These are phyloP conservation scores for Crambe crambe DNA, from an alignment of 37 sponge, comb jelly and placozoan species.

Conservation along the genomic window DNA sequence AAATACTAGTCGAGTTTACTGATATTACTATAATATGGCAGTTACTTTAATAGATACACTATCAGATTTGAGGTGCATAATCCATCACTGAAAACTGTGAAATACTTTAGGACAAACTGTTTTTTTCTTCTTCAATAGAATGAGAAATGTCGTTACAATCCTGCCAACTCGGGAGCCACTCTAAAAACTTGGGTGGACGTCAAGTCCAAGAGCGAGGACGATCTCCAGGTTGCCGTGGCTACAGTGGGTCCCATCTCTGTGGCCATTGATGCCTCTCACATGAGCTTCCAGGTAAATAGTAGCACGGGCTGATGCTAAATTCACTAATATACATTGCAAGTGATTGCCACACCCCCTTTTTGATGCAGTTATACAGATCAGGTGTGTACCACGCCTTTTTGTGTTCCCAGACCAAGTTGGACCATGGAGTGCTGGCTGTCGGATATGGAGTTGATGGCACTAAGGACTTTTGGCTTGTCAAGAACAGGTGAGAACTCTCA, in stretches of 20 bases:
- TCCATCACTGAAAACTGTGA: no score
- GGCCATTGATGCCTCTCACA: constrained; percentile 85
- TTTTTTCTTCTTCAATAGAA: no score
- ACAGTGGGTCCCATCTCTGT: constrained; percentile 88
- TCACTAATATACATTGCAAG: background rate
- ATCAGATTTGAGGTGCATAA: no score
- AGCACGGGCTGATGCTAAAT: no score
- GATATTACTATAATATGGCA: background rate
- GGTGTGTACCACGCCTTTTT: constrained; percentile 29
- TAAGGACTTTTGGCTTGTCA: constrained; percentile 67
- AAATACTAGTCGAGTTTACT: no score
- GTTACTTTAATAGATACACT: no score
- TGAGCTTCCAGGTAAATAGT: constrained; percentile 66
- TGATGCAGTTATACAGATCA: constrained; percentile 34
- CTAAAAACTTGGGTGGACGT: constrained; percentile 64
- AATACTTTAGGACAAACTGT: no score
- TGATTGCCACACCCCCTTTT: background rate
- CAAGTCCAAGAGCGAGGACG: constrained; percentile 55
- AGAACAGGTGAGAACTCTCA: constrained; percentile 79
- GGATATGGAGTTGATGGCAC: constrained; percentile 40
- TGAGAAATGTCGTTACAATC: constrained; percentile 71
- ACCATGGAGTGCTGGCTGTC: constrained; percentile 49
- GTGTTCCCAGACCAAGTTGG: constrained; percentile 52
- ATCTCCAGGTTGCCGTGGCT: constrained; percentile 76
- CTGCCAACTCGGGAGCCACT: constrained; percentile 62